Conservation (phyloP, 2,888 invertebrate genomes). For the Brassicogethes aeneus region DNA sequence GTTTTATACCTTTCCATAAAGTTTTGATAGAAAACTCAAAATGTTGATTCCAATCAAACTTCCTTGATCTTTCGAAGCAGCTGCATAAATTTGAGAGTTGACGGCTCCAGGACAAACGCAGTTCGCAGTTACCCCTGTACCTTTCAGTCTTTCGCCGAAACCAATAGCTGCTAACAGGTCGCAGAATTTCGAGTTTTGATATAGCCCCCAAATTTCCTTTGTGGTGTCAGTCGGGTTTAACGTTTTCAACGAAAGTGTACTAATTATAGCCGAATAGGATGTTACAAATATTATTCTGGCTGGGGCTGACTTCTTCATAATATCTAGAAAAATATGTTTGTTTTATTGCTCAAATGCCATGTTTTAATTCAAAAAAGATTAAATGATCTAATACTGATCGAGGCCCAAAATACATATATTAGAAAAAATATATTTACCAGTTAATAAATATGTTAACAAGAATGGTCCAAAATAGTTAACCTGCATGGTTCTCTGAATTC, state of each 20-base stretch:
- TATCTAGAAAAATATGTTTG: constrained; percentile 7
- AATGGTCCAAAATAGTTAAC: constrained; percentile 64
- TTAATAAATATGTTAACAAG: constrained; percentile 54
- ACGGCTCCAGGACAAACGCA: background rate
- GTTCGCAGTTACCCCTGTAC: background rate
- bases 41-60: background rate
- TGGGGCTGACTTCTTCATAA: constrained; percentile 13
- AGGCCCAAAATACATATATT: no score
- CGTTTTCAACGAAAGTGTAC: background rate
- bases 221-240: background rate
- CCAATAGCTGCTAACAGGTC: background rate
- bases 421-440: no score
- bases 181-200: background rate
- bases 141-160: background rate
- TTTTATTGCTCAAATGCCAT: no score
- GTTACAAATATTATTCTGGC: constrained; percentile 13
- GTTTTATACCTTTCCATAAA: background rate
- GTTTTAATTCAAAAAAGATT: no score
- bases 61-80: background rate
- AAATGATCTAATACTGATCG: no score
- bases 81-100: background rate
- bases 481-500: constrained; percentile 53
- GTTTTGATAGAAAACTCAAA: background rate
- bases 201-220: background rate
- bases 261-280: constrained; percentile 4